A percentile compares a stretch with the other conserved stretches of the same genome.
Conservation (phyloP, 2,113 vertebrate species). For the Gorsachius goisagi region DNA sequence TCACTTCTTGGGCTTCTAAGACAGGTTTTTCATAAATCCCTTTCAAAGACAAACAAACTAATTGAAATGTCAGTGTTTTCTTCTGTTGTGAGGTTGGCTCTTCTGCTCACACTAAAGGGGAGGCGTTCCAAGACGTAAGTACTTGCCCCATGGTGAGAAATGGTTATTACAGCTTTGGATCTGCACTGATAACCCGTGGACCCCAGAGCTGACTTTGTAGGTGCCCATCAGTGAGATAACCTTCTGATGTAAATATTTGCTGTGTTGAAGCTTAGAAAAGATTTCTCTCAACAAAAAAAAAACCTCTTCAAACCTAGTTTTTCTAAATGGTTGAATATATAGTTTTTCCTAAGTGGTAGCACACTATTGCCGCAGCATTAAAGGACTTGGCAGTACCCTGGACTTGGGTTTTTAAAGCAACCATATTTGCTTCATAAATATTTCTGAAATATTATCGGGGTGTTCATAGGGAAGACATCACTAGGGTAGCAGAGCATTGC, state of each 20-base stretch:
- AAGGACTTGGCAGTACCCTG: neutral
- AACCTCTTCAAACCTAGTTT: neutral
- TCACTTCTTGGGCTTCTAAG: neutral
- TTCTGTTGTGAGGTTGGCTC: neutral
- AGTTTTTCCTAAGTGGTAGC: neutral
- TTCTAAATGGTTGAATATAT: neutral
- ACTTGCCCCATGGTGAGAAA: neutral
- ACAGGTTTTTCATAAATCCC: neutral
- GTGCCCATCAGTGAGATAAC: neutral
- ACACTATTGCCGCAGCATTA: neutral
- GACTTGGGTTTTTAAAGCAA: neutral
- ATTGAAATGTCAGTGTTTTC: neutral
- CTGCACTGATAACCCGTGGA: neutral
- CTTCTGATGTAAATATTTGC: neutral
- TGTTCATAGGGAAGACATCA: neutral
- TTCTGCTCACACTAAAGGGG: neutral
- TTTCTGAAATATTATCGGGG: neutral
- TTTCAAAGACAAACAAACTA: conserved; percentile 13
- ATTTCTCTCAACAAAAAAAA: neutral
- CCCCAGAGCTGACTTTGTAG: neutral
- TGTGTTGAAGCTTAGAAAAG: neutral
- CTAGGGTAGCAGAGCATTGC: neutral
- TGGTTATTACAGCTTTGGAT: neutral
- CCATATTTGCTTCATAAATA: neutral
- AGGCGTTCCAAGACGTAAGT: neutral